A percentile compares a stretch with the other conserved stretches of the same genome.
Evolutionary conservation across 1,140 invertebrate genomes (phyloP).

Genomic region (Euwallacea similis): DNA sequence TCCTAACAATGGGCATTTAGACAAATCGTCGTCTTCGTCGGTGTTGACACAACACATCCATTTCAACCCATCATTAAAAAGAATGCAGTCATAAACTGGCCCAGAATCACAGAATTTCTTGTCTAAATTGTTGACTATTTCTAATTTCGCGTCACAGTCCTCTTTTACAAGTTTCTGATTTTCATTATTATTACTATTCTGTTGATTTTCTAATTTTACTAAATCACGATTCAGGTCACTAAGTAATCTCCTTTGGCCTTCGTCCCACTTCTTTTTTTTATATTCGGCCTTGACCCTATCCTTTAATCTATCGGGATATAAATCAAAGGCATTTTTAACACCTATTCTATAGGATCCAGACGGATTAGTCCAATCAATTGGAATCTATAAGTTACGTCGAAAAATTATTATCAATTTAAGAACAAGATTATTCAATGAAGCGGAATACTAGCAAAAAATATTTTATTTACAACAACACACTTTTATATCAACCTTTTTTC

Average conservation of each 20-base stretch:
- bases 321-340: conserved; percentile 80
- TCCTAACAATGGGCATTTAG: conserved; percentile 74
- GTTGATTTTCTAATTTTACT: conserved; percentile 70
- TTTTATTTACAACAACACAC: too few relatives aligned
- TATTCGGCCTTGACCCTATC: conserved; percentile 83
- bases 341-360: conserved; percentile 82
- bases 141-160: conserved; percentile 84
- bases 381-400: conserved; percentile 65
- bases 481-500: too few relatives aligned
- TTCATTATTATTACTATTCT: conserved; percentile 52
- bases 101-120: conserved; percentile 85
- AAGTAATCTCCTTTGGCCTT: conserved; percentile 73
- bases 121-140: conserved; percentile 79
- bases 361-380: conserved; percentile 81
- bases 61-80: conserved; percentile 83
- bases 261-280: conserved; percentile 86
- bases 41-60: conserved; percentile 90
- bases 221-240: conserved; percentile 77
- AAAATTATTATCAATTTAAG: neutral
- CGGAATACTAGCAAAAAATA: too few relatives aligned
- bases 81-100: conserved; percentile 90
- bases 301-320: conserved; percentile 82
- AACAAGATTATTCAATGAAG: too few relatives aligned
- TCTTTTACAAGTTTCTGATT: conserved; percentile 87
- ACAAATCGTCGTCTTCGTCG: conserved; percentile 78